Percentiles rank a stretch among this genome's conserved stretches.
These are phyloP conservation scores for Drosophila prolongata DNA, from an alignment of 2,888 invertebrate genomes.

Conservation along the genomic window DNA sequence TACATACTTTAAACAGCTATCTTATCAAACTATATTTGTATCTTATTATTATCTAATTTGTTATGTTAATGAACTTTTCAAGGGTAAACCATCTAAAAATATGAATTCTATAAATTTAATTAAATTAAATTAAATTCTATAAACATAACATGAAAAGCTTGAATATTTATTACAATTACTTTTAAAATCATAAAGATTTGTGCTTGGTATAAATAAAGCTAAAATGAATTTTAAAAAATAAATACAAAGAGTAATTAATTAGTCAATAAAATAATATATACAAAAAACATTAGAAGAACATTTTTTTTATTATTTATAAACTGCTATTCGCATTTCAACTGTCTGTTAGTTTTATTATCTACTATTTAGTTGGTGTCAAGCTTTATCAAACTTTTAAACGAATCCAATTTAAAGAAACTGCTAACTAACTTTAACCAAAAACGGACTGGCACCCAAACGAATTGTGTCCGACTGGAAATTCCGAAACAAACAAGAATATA, in stretches of 20 bases:
- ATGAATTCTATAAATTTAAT: too few species aligned
- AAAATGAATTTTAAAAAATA: too few species aligned
- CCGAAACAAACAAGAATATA: slow-evolving; percentile 25
- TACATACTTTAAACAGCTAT: slow-evolving; percentile 5
- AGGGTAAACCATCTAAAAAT: slow-evolving; percentile 13
- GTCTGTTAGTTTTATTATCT: too few species aligned
- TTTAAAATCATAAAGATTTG: too few species aligned
- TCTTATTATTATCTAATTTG: background rate
- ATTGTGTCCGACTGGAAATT: slow-evolving; percentile 12
- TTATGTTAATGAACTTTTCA: slow-evolving; percentile 10
- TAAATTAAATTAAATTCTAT: too few species aligned
- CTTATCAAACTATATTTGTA: slow-evolving; percentile 17
- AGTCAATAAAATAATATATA: too few species aligned
- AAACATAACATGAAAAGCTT: background rate
- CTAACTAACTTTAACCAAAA: slow-evolving; percentile 37
- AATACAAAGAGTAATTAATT: too few species aligned
- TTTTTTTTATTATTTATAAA: too few species aligned
- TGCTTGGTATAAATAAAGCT: too few species aligned
- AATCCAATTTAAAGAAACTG: slow-evolving; percentile 39
- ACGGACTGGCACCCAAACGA: slow-evolving; percentile 1
- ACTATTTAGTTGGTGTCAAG: background rate
- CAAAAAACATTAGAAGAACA: too few species aligned
- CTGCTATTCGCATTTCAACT: too few species aligned
- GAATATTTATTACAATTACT: too few species aligned
- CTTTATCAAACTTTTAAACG: background rate